Percentiles rank a stretch among this genome's conserved stretches.
Conservation (phyloP, 1,140 invertebrate genomes). For the Trissolcus basalis region DNA sequence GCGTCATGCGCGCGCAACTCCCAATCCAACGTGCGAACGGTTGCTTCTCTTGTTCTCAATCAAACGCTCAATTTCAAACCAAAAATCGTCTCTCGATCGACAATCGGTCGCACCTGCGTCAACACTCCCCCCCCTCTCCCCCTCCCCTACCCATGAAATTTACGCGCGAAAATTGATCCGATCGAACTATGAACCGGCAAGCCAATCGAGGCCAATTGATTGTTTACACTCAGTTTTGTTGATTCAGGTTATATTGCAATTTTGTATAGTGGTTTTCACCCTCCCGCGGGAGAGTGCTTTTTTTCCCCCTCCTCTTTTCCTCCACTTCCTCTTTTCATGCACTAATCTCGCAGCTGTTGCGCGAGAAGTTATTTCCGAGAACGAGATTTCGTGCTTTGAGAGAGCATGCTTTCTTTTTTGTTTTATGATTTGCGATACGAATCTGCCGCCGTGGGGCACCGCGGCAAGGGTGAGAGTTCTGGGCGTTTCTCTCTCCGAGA, state of each 20-base stretch:
- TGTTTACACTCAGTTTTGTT: not conserved
- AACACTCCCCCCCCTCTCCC: too few species aligned
- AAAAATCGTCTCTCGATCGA: too few species aligned
- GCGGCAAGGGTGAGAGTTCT: constrained; percentile 2
- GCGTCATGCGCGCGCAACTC: not conserved
- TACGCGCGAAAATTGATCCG: too few species aligned
- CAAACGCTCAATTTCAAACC: too few species aligned
- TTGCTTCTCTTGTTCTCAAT: constrained; percentile 3
- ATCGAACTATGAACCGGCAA: too few species aligned
- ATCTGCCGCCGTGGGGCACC: constrained; percentile 8
- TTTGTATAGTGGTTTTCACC: too few species aligned
- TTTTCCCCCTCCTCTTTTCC: constrained; percentile 9
- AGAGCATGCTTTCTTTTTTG: constrained; percentile 3
- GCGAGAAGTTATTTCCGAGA: constrained; percentile 41
- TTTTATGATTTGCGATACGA: constrained; percentile 30
- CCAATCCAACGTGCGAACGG: not conserved
- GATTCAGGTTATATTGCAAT: too few species aligned
- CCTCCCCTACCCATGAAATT: too few species aligned
- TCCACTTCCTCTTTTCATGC: constrained; percentile 14
- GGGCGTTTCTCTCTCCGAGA: too few species aligned
- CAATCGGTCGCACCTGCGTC: too few species aligned
- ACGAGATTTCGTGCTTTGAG: constrained; percentile 38
- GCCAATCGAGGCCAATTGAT: too few species aligned
- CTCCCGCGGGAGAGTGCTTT: not conserved
- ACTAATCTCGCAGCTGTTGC: constrained; percentile 45